Evolutionary conservation across 2,888 invertebrate genomes (phyloP), one percentile per base, ranked within the genome.

Genomic region (Melipona beecheii): DNA sequence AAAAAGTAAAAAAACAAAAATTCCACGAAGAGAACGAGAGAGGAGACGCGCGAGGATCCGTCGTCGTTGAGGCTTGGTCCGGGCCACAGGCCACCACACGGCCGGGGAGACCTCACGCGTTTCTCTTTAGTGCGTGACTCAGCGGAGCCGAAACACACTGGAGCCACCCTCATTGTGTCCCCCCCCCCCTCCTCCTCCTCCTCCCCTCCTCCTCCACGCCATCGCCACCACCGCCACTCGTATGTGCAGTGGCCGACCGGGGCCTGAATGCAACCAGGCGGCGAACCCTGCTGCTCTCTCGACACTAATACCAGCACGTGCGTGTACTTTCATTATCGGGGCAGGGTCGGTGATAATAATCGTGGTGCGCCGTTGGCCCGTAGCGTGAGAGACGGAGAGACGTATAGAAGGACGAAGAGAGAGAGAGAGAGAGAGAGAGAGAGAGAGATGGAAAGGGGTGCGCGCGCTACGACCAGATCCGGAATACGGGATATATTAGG

Each of bases 321-420:
- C 88, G 86, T 91, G 89, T 92, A 92, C 91, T 92, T 92, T 92
- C 92, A 92, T 93, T 92, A 93, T 93, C 91, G 91, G 89, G 84
- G 90, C 91, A 88, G 90, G 82, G 86, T 89, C 91, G 90, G 90
- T 90, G 93, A 93, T 93, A 93, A 93, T 92, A 91, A 93, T 92
- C 93, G 89, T 87, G 90, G 89, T 86, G 90, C 89, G 89, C 86
- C 68, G 87, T 84, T 74, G 83, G 84, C 86, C 87, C 85, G 86
- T 84, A 89, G 87, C 79, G 86, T 43, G 77, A 50, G 75, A 54
- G 60, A 65, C 27, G 36, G 50, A 11, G 60, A 27, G 17, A 64
- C 52, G 27, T 21, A 86, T 87, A 84, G 84, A 68, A 75, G n/a
- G 64, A 88, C 5, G 60, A 27, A 27, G 36, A 68, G 54, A 31